phyloP scores from a whole-genome alignment of 2,113 vertebrate species.

The Neomonachus schauinslandi region DNA sequence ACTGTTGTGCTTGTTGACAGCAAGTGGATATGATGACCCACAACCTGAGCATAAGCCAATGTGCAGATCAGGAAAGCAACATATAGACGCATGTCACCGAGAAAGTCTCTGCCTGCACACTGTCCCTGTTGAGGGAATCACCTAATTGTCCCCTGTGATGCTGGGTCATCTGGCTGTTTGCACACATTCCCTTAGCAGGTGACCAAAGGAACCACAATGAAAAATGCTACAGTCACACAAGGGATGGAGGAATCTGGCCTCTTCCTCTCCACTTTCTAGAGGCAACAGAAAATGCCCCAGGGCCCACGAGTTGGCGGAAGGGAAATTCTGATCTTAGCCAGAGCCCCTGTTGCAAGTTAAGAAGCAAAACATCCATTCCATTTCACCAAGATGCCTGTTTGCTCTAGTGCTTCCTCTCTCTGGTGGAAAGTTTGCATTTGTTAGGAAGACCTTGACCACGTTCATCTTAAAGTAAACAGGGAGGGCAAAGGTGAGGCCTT shows the following conservation, averaged over 20 bases:
- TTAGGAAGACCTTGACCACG: slow-evolving; percentile 14
- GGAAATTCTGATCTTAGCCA: slow-evolving; percentile 1
- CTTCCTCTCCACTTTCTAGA: neutral
- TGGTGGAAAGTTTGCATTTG: neutral
- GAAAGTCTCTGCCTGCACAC: neutral
- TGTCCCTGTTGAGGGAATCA: neutral
- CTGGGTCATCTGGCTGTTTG: neutral
- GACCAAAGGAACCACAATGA: neutral
- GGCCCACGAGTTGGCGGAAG: neutral
- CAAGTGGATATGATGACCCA: neutral
- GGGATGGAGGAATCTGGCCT: neutral
- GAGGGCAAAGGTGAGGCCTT: neutral
- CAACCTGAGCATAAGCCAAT: neutral
- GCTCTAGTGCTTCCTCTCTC: neutral
- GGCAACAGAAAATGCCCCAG: slow-evolving; percentile 7
- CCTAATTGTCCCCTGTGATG: neutral
- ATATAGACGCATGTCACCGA: too few relatives aligned
- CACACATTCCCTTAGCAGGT: neutral
- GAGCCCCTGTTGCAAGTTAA: neutral
- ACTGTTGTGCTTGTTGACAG: neutral
- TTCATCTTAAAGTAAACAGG: slow-evolving; percentile 50
- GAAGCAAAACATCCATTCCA: neutral
- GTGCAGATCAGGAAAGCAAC: neutral
- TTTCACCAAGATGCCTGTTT: neutral
- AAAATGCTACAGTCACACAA: neutral